Evolutionary conservation across 2,797 vertebrate species (phyloP).

Genomic region (Enteromius paludinosus): DNA sequence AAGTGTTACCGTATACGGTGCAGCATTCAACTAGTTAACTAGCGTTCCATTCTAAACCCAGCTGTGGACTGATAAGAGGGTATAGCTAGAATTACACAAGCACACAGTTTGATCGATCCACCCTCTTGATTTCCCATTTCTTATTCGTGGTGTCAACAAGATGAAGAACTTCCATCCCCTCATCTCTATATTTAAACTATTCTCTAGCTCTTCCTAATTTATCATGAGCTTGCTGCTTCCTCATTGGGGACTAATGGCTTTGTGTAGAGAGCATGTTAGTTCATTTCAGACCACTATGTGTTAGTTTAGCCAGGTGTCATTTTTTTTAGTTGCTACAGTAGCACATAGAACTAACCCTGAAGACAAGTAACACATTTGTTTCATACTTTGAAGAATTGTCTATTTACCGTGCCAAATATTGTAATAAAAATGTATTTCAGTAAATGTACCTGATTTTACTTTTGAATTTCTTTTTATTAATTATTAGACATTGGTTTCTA

Average conservation of each 20-base stretch:
- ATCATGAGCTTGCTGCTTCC: constrained; percentile 53
- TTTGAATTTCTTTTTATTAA: too few relatives aligned
- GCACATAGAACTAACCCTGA: constrained; percentile 8
- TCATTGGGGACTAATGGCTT: constrained; percentile 56
- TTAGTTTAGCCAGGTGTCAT: background rate
- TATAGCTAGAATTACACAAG: constrained; percentile 37
- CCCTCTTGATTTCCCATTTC: constrained; percentile 51
- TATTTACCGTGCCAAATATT: background rate
- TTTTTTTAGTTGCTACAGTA: background rate
- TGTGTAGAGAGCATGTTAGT: constrained; percentile 40
- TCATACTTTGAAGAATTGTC: background rate
- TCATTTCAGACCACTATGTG: constrained; percentile 6
- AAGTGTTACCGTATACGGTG: too few relatives aligned
- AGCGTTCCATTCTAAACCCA: constrained; percentile 9
- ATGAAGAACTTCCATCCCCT: constrained; percentile 57
- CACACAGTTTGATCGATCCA: constrained; percentile 48
- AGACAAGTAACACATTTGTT: background rate
- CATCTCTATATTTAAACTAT: constrained; percentile 64
- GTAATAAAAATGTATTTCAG: background rate
- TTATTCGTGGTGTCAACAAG: constrained; percentile 57
- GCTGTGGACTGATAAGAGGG: constrained; percentile 48
- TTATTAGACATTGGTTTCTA: background rate
- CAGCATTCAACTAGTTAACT: background rate
- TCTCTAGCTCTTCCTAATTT: constrained; percentile 50
- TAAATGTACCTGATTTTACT: too few relatives aligned